phyloP scores from a whole-genome alignment of 1,140 invertebrate genomes.

The Phortica variegata region DNA sequence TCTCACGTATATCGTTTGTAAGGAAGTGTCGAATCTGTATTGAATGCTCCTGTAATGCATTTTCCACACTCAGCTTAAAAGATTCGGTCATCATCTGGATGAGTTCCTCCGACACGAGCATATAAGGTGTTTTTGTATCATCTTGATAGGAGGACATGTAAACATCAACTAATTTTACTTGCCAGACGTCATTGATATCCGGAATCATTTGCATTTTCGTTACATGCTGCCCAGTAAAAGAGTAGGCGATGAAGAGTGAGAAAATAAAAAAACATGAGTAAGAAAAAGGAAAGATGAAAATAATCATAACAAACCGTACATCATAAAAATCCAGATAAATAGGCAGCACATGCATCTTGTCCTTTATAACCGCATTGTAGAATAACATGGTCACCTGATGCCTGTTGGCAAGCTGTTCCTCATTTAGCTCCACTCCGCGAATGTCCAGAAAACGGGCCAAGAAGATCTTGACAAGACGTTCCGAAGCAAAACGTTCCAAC shows the following conservation, averaged over 20 bases:
- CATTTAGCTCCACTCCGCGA: constrained; percentile 23
- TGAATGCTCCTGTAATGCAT: constrained; percentile 20
- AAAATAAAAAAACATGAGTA: constrained; percentile 1
- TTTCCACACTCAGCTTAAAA: constrained; percentile 40
- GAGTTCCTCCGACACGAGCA: constrained; percentile 41
- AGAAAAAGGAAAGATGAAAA: neutral
- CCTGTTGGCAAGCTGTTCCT: constrained; percentile 61
- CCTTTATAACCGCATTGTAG: constrained; percentile 84
- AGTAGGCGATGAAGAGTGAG: constrained; percentile 15
- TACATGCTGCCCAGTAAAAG: constrained; percentile 30
- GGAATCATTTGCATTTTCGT: constrained; percentile 22
- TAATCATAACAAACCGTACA: constrained; percentile 58
- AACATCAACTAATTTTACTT: constrained; percentile 39
- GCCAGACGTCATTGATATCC: constrained; percentile 49
- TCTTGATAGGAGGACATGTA: constrained; percentile 22
- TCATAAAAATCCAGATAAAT: constrained; percentile 72
- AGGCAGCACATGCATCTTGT: constrained; percentile 78
- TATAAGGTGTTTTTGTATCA: too few species aligned
- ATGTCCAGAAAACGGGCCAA: constrained; percentile 66
- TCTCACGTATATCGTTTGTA: constrained; percentile 28
- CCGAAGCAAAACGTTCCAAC: constrained; percentile 71
- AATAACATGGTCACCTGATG: constrained; percentile 74
- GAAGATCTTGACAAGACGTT: constrained; percentile 67
- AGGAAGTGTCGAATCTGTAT: constrained; percentile 36
- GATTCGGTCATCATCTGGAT: constrained; percentile 42